Evolutionary conservation across 1,140 invertebrate genomes (phyloP), one percentile per base, ranked within the genome.

Genomic region (Galleria mellonella): DNA sequence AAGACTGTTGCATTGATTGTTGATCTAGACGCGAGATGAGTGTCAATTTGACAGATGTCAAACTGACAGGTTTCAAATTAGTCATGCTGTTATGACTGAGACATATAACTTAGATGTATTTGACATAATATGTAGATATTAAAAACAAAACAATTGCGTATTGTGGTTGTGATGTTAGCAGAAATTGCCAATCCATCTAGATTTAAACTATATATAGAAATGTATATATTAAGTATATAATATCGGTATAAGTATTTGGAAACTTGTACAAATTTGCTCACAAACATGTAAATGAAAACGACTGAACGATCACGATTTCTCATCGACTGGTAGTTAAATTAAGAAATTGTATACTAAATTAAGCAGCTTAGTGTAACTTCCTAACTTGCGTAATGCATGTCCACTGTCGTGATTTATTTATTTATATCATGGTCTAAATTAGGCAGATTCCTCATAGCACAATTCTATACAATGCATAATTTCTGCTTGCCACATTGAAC

Each of bases 201-300:
- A 37, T 51, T 59, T 59, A 67, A 66, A 39, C 23, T 66, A 62
- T 61, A 33, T 59, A 59, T 37, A 37, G 9, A 37, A 65, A 43
- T 73, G 72, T 78, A 79, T 63, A 79, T 72, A 72, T 57, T 69
- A 69, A 63, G 57, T 74, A 65, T 67, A 45, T 70, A n/a, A n/a
- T n/a, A 71, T 67, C 55, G 60, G 59, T 70, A 70, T 64, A 62
- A 77, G 72, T 71, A 79, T 83, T 83, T 81, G 74, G 76, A 83
- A 69, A 82, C 67, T 78, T 84, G 77, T 84, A 84, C 81, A 84
- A 84, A 82, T 75, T 62, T 84, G 81, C 81, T 84, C 81, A 84
- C 57, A 67, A 72, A 67, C 47, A 54, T 76, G 72, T 79, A 76
- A 78, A 76, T 82, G 67, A 72, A 78, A 74, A 83, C 61, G 79